These are phyloP conservation scores for Nematopogon swammerdamellus DNA, from an alignment of 2,888 invertebrate genomes.

Conservation along the genomic window DNA sequence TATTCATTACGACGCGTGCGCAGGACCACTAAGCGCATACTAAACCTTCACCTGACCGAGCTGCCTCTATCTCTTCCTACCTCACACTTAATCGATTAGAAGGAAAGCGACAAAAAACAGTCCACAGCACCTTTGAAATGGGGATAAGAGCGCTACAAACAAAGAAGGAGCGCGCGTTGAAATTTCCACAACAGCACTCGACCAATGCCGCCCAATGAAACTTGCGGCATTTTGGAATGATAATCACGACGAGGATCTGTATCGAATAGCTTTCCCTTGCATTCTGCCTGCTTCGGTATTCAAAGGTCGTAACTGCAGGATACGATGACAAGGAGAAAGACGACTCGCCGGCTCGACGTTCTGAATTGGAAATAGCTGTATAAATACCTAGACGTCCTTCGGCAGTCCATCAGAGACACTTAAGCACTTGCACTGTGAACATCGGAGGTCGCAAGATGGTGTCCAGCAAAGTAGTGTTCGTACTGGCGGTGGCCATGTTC, in stretches of 20 bases:
- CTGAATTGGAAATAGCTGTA: slow-evolving; percentile 58
- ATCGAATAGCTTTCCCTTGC: slow-evolving; percentile 56
- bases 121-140: slow-evolving; percentile 33
- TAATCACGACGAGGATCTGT: slow-evolving; percentile 32
- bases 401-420: slow-evolving; percentile 47
- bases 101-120: slow-evolving; percentile 27
- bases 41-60: neutral
- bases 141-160: slow-evolving; percentile 52
- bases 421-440: slow-evolving; percentile 40
- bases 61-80: neutral
- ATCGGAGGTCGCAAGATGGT: slow-evolving; percentile 38
- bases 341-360: slow-evolving; percentile 42
- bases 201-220: slow-evolving; percentile 19
- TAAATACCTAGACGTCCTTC: slow-evolving; percentile 49
- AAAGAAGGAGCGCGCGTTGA: slow-evolving; percentile 35
- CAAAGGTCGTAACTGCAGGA: slow-evolving; percentile 36
- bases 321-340: slow-evolving; percentile 33
- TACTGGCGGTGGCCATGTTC: slow-evolving; percentile 50
- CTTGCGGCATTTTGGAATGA: slow-evolving; percentile 32
- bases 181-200: slow-evolving; percentile 27
- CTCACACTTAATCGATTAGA: slow-evolving; percentile 7
- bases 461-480: slow-evolving; percentile 46
- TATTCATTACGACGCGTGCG: neutral
- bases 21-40: neutral
- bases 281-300: slow-evolving; percentile 23